Evolutionary conservation across 35 echinoderm and acorn worm genomes (phyloP).

Genomic region (Heliocidaris tuberculata): DNA sequence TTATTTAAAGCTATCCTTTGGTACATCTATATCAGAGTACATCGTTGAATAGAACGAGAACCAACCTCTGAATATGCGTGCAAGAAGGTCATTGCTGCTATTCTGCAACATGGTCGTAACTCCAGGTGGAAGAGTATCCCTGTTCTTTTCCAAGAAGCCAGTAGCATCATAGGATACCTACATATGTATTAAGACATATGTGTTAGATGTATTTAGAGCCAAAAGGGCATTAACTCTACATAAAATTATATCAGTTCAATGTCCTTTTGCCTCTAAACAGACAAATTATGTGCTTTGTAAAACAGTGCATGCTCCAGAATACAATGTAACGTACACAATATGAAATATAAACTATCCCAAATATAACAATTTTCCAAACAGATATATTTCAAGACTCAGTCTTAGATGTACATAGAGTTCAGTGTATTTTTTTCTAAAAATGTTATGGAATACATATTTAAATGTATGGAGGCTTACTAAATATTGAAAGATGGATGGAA

Average conservation of each 20-base stretch:
- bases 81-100: slow-evolving; percentile 71
- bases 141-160: slow-evolving; percentile 94
- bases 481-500: neutral
- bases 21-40: no score
- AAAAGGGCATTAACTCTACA: no score
- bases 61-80: slow-evolving; percentile 79
- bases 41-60: neutral
- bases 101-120: slow-evolving; percentile 71
- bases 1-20: no score
- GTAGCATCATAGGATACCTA: slow-evolving; percentile 89
- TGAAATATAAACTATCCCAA: no score
- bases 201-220: no score
- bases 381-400: no score
- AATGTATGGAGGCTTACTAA: neutral
- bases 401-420: neutral
- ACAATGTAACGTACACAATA: neutral
- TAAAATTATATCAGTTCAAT: no score
- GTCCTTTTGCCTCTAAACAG: no score
- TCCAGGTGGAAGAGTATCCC: slow-evolving; percentile 78
- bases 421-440: no score
- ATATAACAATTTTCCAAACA: no score
- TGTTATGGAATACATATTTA: neutral
- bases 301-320: neutral
- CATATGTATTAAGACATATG: neutral
- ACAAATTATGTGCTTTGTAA: no score